Evolutionary conservation across 2,888 invertebrate genomes (phyloP).

Genomic region (Cordylochernes scorpioides): DNA sequence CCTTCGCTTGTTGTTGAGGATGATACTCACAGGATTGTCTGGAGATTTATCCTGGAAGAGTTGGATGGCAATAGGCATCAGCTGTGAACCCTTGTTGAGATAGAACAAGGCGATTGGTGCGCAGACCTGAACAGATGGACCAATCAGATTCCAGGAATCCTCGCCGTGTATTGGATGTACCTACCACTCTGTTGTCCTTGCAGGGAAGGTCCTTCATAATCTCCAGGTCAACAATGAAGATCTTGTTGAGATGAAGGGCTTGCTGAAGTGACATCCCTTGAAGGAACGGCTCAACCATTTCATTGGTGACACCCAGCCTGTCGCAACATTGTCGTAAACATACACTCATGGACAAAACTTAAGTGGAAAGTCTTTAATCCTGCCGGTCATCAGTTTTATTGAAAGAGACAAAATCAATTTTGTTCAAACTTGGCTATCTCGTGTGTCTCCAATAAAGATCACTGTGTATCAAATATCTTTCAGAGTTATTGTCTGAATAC

Average conservation of each 20-base stretch:
- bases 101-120: conserved; percentile 24
- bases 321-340: too few relatives aligned
- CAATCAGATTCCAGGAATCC: too few relatives aligned
- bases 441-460: too few relatives aligned
- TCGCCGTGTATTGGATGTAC: too few relatives aligned
- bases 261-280: conserved; percentile 15
- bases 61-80: conserved; percentile 26
- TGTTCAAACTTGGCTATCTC: too few relatives aligned
- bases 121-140: conserved; percentile 17
- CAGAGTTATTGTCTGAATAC: too few relatives aligned
- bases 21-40: conserved; percentile 22
- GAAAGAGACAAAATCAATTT: too few relatives aligned
- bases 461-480: too few relatives aligned
- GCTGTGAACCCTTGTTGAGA: conserved; percentile 19
- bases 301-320: conserved; percentile 21
- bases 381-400: too few relatives aligned
- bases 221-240: conserved; percentile 22
- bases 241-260: conserved; percentile 19
- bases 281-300: conserved; percentile 17
- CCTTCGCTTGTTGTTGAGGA: too few relatives aligned
- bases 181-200: conserved; percentile 18
- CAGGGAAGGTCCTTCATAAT: conserved; percentile 18
- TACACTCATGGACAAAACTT: too few relatives aligned
- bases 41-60: conserved; percentile 22
- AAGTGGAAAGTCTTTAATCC: too few relatives aligned